A percentile compares a stretch with the other conserved stretches of the same genome.
These are phyloP conservation scores for Amniataba percoides DNA, from an alignment of 2,797 vertebrate genomes.

Conservation along the genomic window DNA sequence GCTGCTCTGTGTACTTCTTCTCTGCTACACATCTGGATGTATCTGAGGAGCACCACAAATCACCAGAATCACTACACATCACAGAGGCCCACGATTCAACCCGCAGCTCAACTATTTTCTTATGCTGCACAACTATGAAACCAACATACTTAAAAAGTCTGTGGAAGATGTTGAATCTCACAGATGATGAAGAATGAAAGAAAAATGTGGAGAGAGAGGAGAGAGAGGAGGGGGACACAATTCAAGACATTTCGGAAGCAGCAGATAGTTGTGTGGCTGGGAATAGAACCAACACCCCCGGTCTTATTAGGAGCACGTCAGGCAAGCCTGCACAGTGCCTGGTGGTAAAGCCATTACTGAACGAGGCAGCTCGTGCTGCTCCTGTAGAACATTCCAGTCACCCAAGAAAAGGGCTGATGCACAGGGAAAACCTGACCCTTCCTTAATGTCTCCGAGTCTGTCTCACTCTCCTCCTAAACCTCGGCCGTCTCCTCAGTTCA, in stretches of 20 bases:
- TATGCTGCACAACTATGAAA: constrained; percentile 54
- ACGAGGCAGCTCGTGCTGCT: constrained; percentile 68
- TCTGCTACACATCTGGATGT: constrained; percentile 97
- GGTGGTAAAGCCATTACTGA: constrained; percentile 85
- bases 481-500: constrained; percentile 47
- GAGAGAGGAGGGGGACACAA: constrained; percentile 63
- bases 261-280: constrained; percentile 80
- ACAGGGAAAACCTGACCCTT: constrained; percentile 78
- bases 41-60: constrained; percentile 86
- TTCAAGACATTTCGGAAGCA: constrained; percentile 82
- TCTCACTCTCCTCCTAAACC: constrained; percentile 59
- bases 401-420: constrained; percentile 83
- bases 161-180: constrained; percentile 56
- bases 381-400: constrained; percentile 81
- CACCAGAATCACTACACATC: constrained; percentile 70
- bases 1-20: constrained; percentile 98
- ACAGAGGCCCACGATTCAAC: constrained; percentile 55
- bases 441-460: constrained; percentile 62
- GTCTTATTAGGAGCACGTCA: constrained; percentile 74
- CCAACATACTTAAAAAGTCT: constrained; percentile 57
- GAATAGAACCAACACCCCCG: constrained; percentile 80
- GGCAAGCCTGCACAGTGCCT: constrained; percentile 71
- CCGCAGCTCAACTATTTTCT: constrained; percentile 63
- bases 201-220: constrained; percentile 44
- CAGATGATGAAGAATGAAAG: constrained; percentile 62